Base-by-base conservation (phyloP, 2,888 invertebrate genomes). In the Hirtodrosophila duncani region DNA sequence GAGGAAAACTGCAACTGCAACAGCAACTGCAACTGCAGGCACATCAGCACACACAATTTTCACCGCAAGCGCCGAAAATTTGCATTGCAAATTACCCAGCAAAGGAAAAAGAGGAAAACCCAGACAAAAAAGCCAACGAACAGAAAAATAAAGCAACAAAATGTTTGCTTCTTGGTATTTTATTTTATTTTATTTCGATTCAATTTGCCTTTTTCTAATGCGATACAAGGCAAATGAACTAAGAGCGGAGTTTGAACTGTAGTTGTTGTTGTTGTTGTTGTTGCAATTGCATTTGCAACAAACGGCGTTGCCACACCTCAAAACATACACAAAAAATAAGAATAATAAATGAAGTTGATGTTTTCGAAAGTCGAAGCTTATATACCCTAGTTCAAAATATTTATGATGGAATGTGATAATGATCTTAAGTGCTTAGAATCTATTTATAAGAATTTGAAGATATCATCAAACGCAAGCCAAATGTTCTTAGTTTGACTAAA, bases 131-230 rank as follows among this genome's bases (percentile, higher is more conserved):
- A 41, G 49, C 62, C 49, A 56, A 63, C 39, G 46, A 42, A 29
- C 64, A 44, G 38, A 34, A 70, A 36, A 60, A 53, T 41, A 29
- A 21, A 6, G 8, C 27, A 36, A 27, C 30, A 37, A 67, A 43
- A 43, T 66, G 74, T 52, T 53, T 49, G 71, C 81, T 80, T 82
- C 80, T 80, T 80, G 61, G 61, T 68, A 67, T 72, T 75, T 74
- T 53, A 67, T 68, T 67, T 80, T 48, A 49, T 53, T n/a, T n/a
- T n/a, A n/a, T n/a, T n/a, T n/a, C 39, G 33, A 50, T 74, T 81
- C 67, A 79, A 81, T 75, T 72, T 81, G 75, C 75, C 56, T 74
- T 74, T 66, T 79, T 79, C 77, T 74, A 77, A 82, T 71, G 78
- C 80, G 21, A 18, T 21, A 53, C 58, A 65, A 79, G 79, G 82